Evolutionary conservation across 2,888 invertebrate species (phyloP).

Genomic region (Glaucopsyche alexis): DNA sequence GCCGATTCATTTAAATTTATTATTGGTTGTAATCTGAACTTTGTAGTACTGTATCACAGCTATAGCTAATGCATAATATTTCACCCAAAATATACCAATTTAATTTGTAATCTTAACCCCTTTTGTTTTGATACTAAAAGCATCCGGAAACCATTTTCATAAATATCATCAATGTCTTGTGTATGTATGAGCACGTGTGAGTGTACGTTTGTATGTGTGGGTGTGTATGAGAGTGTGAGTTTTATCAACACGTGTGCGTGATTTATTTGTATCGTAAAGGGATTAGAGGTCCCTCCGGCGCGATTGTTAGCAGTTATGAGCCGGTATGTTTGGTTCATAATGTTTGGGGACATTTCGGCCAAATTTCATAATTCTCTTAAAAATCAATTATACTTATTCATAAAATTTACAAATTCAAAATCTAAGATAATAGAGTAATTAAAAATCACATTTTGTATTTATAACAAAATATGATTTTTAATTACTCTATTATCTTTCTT

Average conservation of each 20-base stretch:
- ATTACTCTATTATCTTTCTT: no score
- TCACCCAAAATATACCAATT: background rate
- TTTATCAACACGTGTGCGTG: constrained; percentile 79
- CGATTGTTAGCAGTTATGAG: constrained; percentile 45
- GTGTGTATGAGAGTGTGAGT: constrained; percentile 41
- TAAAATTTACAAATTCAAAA: background rate
- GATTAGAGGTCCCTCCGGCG: constrained; percentile 64
- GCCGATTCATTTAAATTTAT: no score
- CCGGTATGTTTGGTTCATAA: background rate
- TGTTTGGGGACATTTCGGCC: background rate
- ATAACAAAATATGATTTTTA: background rate
- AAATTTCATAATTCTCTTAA: background rate
- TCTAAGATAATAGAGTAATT: no score
- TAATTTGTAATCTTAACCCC: background rate
- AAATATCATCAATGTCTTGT: constrained; percentile 6
- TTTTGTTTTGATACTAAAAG: constrained; percentile 19
- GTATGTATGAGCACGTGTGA: constrained; percentile 21
- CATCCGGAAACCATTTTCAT: constrained; percentile 23
- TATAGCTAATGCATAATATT: no score
- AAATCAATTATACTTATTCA: no score
- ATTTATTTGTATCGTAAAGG: constrained; percentile 80
- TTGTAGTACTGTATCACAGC: no score
- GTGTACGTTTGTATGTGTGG: constrained; percentile 37
- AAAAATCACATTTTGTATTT: no score
- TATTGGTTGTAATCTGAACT: no score